Evolutionary conservation across 2,888 invertebrate genomes (phyloP), one percentile per base, ranked within the genome.

Genomic region (Rotaria sp.): DNA sequence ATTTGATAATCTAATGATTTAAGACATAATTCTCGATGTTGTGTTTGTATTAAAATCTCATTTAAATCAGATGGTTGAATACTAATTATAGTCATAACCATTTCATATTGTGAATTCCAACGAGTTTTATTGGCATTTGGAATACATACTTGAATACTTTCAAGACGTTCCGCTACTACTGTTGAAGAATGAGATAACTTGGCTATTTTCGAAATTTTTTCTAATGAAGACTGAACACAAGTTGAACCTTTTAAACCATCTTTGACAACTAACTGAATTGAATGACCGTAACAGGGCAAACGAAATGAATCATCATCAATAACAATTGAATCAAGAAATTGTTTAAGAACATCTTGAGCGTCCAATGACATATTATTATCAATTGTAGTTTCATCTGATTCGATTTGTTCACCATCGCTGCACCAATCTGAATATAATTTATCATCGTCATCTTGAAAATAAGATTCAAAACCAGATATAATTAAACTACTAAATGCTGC

Each of bases 21-120:
- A 41, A 75, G 75, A 75, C 75, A 75, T 75, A 75, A 75, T 21
- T 75, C 75, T 13, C 75, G 75, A 75, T 75, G 75, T 30, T 75
- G 75, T 45, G 75, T 75, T 75, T 75, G 75, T 41, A 45, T 75
- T 75, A 75, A 75, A 45, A 75, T 75, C 13, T 45, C 75, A 75
- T 75, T 41, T 75, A 41, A 75, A 41, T 41, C 75, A 75, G 75
- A 75, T 75, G 75, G 75, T 75, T 21, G 75, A 75, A 75, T 75
- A 75, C 41, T 24, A 41, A 75, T 41, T 26, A 45, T 21, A 13
- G 75, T 45, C 45, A 75, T 18, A 21, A 75, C 75, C 13, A 15
- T 45, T 35, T 75, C 41, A 75, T 75, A 75, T 75, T 75, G 75
- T 41, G 75, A 75, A 75, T 38, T 75, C 45, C 75, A 75, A 26